Evolutionary conservation across 1,140 invertebrate genomes (phyloP).

Genomic region (Diabrotica virgifera): DNA sequence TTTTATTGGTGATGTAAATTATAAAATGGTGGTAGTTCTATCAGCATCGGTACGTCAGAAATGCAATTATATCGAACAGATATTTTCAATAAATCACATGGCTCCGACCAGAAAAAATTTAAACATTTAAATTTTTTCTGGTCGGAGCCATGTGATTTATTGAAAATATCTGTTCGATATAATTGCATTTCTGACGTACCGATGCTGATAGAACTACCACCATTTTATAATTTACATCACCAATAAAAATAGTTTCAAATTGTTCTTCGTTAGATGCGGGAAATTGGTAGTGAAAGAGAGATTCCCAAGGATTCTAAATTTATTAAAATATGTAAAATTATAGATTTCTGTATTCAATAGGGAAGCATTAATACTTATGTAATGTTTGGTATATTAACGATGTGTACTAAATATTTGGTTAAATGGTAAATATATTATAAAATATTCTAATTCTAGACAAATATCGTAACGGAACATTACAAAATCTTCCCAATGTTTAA

Average conservation of each 20-base stretch:
- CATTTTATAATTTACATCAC: not conserved
- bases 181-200: not conserved
- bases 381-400: too few species aligned
- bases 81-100: not conserved
- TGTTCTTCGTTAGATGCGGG: too few species aligned
- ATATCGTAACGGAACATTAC: too few species aligned
- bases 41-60: not conserved
- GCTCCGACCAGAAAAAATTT: not conserved
- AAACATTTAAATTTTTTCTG: not conserved
- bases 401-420: too few species aligned
- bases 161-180: slow-evolving; percentile 3
- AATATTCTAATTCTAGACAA: too few species aligned
- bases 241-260: slow-evolving; percentile 3
- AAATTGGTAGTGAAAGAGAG: too few species aligned
- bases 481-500: too few species aligned
- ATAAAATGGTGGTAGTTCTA: not conserved
- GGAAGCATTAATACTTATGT: too few species aligned
- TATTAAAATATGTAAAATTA: too few species aligned
- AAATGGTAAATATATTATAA: too few species aligned
- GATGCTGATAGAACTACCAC: not conserved
- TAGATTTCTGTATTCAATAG: too few species aligned
- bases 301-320: too few species aligned
- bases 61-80: slow-evolving; percentile 4
- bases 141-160: not conserved
- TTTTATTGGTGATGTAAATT: slow-evolving; percentile 5